Percentiles rank a stretch among this genome's conserved stretches.
phyloP scores from a whole-genome alignment of 2,797 vertebrate genomes.

The Enteromius mattozi region DNA sequence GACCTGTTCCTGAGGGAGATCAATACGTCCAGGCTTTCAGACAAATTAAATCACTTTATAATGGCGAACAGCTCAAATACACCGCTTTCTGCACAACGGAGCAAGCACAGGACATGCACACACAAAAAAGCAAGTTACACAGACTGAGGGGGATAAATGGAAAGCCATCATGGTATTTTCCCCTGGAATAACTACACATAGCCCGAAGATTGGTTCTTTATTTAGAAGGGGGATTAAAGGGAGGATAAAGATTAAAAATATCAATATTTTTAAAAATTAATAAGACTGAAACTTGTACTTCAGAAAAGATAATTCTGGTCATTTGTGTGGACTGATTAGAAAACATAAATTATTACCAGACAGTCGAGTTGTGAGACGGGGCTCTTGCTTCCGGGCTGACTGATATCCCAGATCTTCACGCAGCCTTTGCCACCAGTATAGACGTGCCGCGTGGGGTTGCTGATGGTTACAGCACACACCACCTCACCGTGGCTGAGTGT shows the following conservation, averaged over 20 bases:
- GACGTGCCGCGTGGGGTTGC: constrained; percentile 94
- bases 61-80: constrained; percentile 71
- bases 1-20: constrained; percentile 62
- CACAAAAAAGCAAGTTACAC: constrained; percentile 42
- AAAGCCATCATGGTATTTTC: background rate
- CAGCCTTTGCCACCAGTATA: constrained; percentile 97
- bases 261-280: background rate
- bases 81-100: constrained; percentile 55
- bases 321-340: constrained; percentile 32
- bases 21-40: constrained; percentile 74
- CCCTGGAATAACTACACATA: background rate
- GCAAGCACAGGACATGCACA: background rate
- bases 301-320: background rate
- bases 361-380: constrained; percentile 96
- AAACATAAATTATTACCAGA: constrained; percentile 79
- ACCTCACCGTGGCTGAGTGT: constrained; percentile 85
- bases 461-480: constrained; percentile 94
- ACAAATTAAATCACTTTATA: constrained; percentile 77
- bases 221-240: constrained; percentile 6
- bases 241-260: constrained; percentile 9
- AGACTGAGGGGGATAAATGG: background rate
- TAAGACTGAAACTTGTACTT: background rate
- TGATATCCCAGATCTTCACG: constrained; percentile 98
- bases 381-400: constrained; percentile 96
- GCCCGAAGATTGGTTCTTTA: background rate